Base-by-base conservation (phyloP, 1,140 invertebrate genomes). In the Procambarus clarkii region DNA sequence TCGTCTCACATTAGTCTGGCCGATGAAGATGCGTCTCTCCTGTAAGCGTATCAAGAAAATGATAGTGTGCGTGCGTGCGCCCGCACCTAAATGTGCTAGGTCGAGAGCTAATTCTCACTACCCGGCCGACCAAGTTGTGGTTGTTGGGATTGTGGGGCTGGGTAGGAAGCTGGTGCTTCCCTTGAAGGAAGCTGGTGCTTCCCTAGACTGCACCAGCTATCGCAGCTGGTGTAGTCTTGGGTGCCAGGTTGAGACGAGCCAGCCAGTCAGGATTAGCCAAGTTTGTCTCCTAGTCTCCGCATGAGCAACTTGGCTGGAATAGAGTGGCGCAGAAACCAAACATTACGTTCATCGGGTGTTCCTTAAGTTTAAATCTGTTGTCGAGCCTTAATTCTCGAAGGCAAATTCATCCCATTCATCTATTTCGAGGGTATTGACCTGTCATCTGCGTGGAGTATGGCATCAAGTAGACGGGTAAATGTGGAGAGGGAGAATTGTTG, bases 401-500 rank as follows among this genome's bases (percentile, higher is more conserved):
- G 11, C 50, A 54, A 8, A 54, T 54, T 2, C 50, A 54, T 9
- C 8, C 50, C 50, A 54, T 54, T 54, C 4, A 54, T 54, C 50
- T 54, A 13, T 54, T 54, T 9, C 13, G 4, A 5, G 0, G 13
- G 8, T 54, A 54, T 54, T 54, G 50, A 54, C 8, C 13, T 54
- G 1, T 54, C 8, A 54, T 54, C 50, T 9, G 50, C 50, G 2
- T 13, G 50, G 13, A 5, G 13, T 54, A 13, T 54, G 13, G 1
- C 8, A 13, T 13, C 1, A 54, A 8, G 4, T 54, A 13, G 8
- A 54, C 4, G 8, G 50, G 11, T 74, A 34, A 74, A 74, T 34
- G n/a, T 74, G 34, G 80, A 80, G 48, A 54, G 79, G 24, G 48
- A 82, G 80, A 34, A 34, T 74, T 74, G 69, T 34, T 9, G 84